Conservation (phyloP, 2,888 invertebrate genomes). For the Ophraella communa region DNA sequence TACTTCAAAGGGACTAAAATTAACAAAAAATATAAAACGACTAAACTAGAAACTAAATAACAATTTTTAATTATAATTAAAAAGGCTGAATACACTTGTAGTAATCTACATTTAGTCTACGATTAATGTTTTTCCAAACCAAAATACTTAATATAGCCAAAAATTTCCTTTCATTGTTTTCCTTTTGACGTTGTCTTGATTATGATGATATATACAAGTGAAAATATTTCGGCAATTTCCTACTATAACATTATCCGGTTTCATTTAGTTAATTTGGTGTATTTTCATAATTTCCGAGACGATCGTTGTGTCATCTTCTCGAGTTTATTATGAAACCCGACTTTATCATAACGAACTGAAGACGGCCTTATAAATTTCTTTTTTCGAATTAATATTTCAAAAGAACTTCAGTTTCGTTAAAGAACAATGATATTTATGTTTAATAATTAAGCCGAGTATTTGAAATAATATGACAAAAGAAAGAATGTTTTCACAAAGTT, state of each 20-base stretch:
- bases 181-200: neutral
- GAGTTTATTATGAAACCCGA: neutral
- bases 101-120: too few relatives aligned
- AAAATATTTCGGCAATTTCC: neutral
- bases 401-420: neutral
- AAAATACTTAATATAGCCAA: too few relatives aligned
- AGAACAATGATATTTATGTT: too few relatives aligned
- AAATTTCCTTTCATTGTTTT: neutral
- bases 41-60: too few relatives aligned
- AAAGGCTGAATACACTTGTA: too few relatives aligned
- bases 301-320: neutral
- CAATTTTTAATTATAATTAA: too few relatives aligned
- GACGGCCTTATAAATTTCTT: neutral
- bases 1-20: too few relatives aligned
- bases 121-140: too few relatives aligned
- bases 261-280: conserved; percentile 4
- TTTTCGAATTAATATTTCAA: neutral
- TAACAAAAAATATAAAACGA: too few relatives aligned
- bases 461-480: too few relatives aligned
- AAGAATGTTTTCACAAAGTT: too few relatives aligned
- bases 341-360: neutral
- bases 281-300: conserved; percentile 6
- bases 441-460: too few relatives aligned
- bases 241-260: neutral
- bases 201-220: neutral